Base-by-base conservation (phyloP, 2,888 invertebrate species). In the Tipula lateralis region DNA sequence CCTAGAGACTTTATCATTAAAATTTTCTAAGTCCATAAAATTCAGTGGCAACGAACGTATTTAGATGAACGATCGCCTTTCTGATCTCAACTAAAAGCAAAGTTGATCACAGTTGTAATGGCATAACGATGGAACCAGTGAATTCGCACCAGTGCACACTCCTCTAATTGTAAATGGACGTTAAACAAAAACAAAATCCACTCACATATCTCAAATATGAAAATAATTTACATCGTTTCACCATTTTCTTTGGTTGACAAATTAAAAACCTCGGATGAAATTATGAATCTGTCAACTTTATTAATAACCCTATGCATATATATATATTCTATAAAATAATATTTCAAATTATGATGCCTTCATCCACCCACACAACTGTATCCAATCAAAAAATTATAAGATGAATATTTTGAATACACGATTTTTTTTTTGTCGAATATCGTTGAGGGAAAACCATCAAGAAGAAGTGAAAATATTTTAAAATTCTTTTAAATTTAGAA, bases 321-420 rank as follows among this genome's bases (percentile, higher is more conserved):
- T 44, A 3, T 0, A n/a, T 44, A 44, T n/a, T 44, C 4, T n/a
- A 12, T n/a, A 44, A 44, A 44, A 44, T 44, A 44, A 44, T 5
- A 50, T 50, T 50, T 50, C 16, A 66, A 66, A 66, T 66, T 66
- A 66, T 66, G 66, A 66, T 66, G 24, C 66, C 9, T 66, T 66
- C 66, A 66, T 24, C 66, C 66, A 66, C 66, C 66, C n/a, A 66
- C 66, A 66, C 66, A 24, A 66, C 3, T 66, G 19, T 66, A 66
- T 9, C 66, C 66, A 66, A 66, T 66, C 66, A 66, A 66, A 66
- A 24, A 66, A 66, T 66, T 66, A n/a, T n/a, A 66, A 66, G 66
- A 66, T 24, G 24, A 66, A 24, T 66, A 66, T 66, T 66, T 66
- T 66, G 9, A 24, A 24, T 66, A 9, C 12, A 32, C 5, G 9